Conservation (phyloP, 1,140 invertebrate species). For the Palaemon carinicauda region DNA sequence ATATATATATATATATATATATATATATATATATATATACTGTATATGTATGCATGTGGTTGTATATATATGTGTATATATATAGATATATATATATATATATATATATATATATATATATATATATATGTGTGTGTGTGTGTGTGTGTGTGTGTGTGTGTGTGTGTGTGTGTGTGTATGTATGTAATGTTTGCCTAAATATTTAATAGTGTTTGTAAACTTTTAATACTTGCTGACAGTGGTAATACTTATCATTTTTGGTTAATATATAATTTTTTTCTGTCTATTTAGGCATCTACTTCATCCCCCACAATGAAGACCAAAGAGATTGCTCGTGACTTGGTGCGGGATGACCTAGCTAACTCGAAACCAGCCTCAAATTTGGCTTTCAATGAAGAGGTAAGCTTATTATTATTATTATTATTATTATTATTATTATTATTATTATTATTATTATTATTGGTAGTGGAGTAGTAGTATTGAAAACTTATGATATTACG, state of each 20-base stretch:
- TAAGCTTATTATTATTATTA: background rate
- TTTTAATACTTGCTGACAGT: too few species aligned
- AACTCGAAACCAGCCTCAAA: slow-evolving; percentile 5
- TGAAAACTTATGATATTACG: too few species aligned
- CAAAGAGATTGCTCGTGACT: background rate
- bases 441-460: background rate
- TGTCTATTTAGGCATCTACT: background rate
- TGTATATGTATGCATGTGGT: background rate
- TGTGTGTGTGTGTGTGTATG: too few species aligned
- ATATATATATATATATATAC: background rate
- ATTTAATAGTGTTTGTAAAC: too few species aligned
- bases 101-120: too few species aligned
- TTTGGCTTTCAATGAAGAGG: slow-evolving; percentile 27
- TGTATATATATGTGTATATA: background rate
- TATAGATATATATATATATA: background rate
- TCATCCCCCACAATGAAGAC: too few species aligned
- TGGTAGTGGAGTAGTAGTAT: too few species aligned
- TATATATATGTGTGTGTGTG: too few species aligned
- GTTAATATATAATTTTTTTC: background rate
- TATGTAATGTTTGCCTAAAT: too few species aligned
- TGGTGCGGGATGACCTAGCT: slow-evolving; percentile 10
- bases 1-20: too few species aligned
- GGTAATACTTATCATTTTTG: background rate
- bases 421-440: background rate
- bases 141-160: too few species aligned